Conservation (phyloP, 1,140 invertebrate species). For the Belonocnema kinseyi region DNA sequence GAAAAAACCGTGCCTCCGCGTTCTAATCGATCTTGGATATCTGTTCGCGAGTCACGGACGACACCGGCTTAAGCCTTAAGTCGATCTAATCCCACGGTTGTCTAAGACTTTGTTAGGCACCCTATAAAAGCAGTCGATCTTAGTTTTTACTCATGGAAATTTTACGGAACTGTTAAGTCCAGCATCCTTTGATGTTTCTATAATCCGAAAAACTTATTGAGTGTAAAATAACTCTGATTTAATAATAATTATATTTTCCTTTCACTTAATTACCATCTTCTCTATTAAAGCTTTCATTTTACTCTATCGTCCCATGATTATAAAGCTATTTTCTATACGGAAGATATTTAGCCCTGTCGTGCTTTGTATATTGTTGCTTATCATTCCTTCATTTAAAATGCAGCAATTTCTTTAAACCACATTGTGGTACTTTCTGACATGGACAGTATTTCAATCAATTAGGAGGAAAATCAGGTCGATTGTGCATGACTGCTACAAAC, state of each 20-base stretch:
- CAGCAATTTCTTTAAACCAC: background rate
- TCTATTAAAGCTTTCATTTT: no score
- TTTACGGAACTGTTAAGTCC: background rate
- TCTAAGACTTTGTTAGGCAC: constrained; percentile 30
- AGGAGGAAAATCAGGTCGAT: constrained; percentile 6
- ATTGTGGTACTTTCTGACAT: background rate
- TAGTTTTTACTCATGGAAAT: constrained; percentile 18
- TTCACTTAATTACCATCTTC: no score
- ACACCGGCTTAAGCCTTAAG: constrained; percentile 22
- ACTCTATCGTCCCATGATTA: no score
- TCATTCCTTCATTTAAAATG: background rate
- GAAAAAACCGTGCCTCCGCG: constrained; percentile 10
- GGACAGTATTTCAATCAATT: constrained; percentile 2
- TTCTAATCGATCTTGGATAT: background rate
- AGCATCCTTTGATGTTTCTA: background rate
- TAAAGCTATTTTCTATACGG: background rate
- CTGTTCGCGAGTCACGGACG: constrained; percentile 20
- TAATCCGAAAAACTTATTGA: no score
- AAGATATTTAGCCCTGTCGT: background rate
- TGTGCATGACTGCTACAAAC: background rate
- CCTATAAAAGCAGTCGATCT: constrained; percentile 21
- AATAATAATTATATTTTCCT: no score
- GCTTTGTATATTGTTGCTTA: background rate
- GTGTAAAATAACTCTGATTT: no score
- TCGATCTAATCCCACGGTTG: constrained; percentile 31